Percentiles rank a stretch among this genome's conserved stretches.
phyloP scores from a whole-genome alignment of 2,888 invertebrate species.

The Adelphocoris suturalis region DNA sequence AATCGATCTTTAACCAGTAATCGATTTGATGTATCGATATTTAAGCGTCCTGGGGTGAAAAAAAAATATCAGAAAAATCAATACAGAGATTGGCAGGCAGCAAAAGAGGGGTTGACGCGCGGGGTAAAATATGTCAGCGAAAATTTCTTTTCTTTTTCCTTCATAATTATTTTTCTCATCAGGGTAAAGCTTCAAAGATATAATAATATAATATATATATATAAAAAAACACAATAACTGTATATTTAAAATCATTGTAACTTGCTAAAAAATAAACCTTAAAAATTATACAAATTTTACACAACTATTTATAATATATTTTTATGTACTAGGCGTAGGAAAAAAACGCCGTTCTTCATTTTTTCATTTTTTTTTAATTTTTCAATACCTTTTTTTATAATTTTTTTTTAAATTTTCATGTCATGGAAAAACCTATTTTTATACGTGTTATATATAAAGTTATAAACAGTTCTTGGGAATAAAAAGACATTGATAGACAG shows the following conservation, averaged over 20 bases:
- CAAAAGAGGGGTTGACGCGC: not conserved
- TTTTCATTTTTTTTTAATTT: conserved; percentile 43
- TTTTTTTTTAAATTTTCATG: conserved; percentile 51
- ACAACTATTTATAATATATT: conserved; percentile 72
- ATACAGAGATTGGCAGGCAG: not conserved
- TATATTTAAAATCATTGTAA: conserved; percentile 69
- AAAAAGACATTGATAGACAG: conserved; percentile 70
- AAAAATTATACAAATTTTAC: conserved; percentile 72
- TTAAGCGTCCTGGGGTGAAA: not conserved
- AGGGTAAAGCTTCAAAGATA: conserved; percentile 71
- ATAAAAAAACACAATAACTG: conserved; percentile 71
- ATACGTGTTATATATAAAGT: conserved; percentile 64
- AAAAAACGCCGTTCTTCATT: conserved; percentile 68
- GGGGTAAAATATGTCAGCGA: conserved; percentile 44
- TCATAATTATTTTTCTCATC: not conserved
- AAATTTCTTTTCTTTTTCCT: not conserved
- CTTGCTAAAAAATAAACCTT: conserved; percentile 69
- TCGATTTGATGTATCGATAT: not conserved
- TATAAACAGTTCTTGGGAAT: conserved; percentile 69
- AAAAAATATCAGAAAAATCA: not conserved
- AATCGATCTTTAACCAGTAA: not conserved
- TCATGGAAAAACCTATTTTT: conserved; percentile 66
- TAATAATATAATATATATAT: conserved; percentile 71
- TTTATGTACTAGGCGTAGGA: conserved; percentile 71
- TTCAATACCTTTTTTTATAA: not conserved